Evolutionary conservation across 2,797 vertebrate genomes (phyloP).

Genomic region (Falco berigora): DNA sequence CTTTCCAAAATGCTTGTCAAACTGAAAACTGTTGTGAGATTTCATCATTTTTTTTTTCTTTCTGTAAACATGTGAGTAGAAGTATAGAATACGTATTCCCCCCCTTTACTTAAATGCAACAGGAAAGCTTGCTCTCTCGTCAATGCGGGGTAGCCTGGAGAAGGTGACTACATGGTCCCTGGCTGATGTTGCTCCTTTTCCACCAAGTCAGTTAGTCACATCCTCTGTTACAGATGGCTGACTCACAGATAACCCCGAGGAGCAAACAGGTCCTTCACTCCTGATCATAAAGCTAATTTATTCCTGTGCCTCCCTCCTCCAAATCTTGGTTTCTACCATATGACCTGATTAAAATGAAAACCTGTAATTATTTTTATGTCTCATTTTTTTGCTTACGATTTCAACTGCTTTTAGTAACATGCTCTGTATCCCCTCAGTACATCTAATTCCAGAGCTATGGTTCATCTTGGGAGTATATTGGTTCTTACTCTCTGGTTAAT

Average conservation of each 20-base stretch:
- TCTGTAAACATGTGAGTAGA: neutral
- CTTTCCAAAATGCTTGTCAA: neutral
- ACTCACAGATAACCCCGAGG: neutral
- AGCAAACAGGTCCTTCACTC: neutral
- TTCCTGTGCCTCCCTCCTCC: neutral
- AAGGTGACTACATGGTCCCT: neutral
- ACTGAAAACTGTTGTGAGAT: neutral
- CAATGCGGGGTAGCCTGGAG: neutral
- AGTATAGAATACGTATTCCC: neutral
- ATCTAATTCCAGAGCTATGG: neutral
- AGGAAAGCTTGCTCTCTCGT: neutral
- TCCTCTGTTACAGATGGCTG: neutral
- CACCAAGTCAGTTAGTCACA: neutral
- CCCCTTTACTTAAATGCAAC: neutral
- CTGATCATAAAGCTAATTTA: neutral
- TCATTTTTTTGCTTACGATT: neutral
- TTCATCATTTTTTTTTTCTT: neutral
- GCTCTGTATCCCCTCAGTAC: neutral
- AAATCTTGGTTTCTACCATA: neutral
- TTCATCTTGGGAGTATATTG: neutral
- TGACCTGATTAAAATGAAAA: neutral
- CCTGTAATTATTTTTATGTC: neutral
- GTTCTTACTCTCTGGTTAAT: neutral
- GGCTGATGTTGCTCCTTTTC: constrained; percentile 3
- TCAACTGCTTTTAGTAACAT: neutral